Percentiles rank a stretch among this genome's conserved stretches.
Evolutionary conservation across 2,113 vertebrate species (phyloP).

Genomic region (Rhea pennata): DNA sequence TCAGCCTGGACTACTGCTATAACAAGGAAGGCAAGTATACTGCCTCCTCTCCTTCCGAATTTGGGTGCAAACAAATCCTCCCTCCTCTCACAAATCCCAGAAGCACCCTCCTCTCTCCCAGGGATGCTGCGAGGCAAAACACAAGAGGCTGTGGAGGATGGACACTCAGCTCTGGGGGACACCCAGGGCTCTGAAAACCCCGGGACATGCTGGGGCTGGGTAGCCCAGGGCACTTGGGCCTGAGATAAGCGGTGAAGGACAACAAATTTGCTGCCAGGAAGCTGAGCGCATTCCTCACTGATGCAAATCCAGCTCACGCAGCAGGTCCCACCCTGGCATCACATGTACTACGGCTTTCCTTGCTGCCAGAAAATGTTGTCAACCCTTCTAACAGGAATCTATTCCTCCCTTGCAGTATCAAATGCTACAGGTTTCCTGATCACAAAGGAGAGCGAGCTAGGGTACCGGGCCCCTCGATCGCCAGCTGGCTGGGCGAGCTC

Average conservation of each 20-base stretch:
- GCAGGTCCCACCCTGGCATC: accelerated
- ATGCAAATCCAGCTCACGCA: neutral
- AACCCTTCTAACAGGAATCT: neutral
- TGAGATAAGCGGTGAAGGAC: neutral
- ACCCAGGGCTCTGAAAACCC: neutral
- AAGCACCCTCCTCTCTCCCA: neutral
- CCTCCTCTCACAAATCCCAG: neutral
- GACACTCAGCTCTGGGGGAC: neutral
- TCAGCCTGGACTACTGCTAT: neutral
- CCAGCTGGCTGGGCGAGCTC: neutral
- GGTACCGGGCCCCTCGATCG: no score
- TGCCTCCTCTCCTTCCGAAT: neutral
- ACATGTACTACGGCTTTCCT: neutral
- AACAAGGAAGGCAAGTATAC: neutral
- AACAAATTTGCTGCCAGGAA: neutral
- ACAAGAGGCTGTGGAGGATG: neutral
- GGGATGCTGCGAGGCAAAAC: neutral
- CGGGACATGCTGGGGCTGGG: no score
- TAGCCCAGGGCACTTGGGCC: no score
- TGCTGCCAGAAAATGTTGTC: neutral
- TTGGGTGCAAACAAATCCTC: neutral
- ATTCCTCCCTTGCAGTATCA: no score
- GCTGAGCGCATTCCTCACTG: neutral
- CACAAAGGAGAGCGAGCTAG: no score
- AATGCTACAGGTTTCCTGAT: no score